Evolutionary conservation across 2,113 vertebrate genomes (phyloP).

Genomic region (Elephantulus edwardii): DNA sequence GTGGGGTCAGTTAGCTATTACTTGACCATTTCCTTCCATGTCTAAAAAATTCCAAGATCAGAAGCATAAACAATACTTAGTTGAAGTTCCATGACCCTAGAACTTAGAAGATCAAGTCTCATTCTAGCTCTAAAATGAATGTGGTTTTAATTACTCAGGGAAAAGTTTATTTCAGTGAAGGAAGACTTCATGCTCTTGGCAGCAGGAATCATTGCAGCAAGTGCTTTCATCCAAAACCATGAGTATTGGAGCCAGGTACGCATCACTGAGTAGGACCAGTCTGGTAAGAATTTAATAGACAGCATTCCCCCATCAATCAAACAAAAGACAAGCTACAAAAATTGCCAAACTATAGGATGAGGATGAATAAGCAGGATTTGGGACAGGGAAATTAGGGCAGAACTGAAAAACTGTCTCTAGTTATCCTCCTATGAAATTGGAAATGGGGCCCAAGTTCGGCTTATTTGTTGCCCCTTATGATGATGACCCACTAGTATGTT

Average conservation of each 20-base stretch:
- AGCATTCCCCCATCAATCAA: background rate
- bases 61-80: constrained; percentile 24
- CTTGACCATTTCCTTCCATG: constrained; percentile 7
- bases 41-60: constrained; percentile 19
- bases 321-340: background rate
- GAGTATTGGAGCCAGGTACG: constrained; percentile 89
- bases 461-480: background rate
- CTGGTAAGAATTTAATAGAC: constrained; percentile 21
- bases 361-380: background rate
- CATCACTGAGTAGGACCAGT: background rate
- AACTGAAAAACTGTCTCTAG: background rate
- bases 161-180: constrained; percentile 91
- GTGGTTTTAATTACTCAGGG: constrained; percentile 83
- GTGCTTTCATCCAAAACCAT: constrained; percentile 87
- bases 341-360: background rate
- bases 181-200: constrained; percentile 96
- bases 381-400: background rate
- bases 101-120: background rate
- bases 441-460: background rate
- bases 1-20: background rate
- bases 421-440: constrained; percentile 19
- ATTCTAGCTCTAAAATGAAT: background rate
- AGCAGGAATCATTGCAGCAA: constrained; percentile 90
- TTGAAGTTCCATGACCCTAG: constrained; percentile 11
- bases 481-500: background rate